Percentiles rank a stretch among this genome's conserved stretches.
phyloP scores from a whole-genome alignment of 2,797 vertebrate genomes.

The Poecilia wingei region DNA sequence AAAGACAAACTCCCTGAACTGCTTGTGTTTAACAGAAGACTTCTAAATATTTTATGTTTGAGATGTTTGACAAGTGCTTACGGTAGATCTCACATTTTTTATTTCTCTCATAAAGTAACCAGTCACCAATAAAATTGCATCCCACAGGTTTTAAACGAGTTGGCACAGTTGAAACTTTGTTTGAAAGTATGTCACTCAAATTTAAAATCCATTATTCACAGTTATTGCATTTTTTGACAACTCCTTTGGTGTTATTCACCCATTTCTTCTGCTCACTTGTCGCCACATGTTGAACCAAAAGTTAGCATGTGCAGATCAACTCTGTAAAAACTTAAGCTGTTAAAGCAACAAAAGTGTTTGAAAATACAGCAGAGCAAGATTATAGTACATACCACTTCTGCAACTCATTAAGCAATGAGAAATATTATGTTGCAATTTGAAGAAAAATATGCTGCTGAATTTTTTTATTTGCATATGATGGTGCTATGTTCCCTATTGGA shows the following conservation, averaged over 20 bases:
- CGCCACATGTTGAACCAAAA: constrained; percentile 3
- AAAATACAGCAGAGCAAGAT: background rate
- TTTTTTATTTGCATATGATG: background rate
- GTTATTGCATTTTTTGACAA: background rate
- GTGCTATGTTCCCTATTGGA: background rate
- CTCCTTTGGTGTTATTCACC: constrained; percentile 5
- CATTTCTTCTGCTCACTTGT: constrained; percentile 14
- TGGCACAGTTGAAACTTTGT: background rate
- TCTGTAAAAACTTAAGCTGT: background rate
- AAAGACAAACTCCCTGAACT: constrained; percentile 9
- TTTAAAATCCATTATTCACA: constrained; percentile 1
- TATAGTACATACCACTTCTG: background rate
- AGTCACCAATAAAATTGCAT: background rate
- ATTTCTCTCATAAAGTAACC: background rate
- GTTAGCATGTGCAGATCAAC: constrained; percentile 1
- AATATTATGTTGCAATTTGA: background rate
- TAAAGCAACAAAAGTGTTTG: no score
- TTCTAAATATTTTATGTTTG: constrained; percentile 1
- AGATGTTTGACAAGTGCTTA: background rate
- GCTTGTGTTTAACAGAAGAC: constrained; percentile 1
- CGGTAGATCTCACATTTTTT: background rate
- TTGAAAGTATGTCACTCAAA: background rate
- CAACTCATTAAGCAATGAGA: background rate
- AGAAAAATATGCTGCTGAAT: background rate
- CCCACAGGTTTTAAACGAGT: background rate